These are phyloP conservation scores for Drosophila simulans DNA, from an alignment of 1,140 invertebrate genomes.

Conservation along the genomic window DNA sequence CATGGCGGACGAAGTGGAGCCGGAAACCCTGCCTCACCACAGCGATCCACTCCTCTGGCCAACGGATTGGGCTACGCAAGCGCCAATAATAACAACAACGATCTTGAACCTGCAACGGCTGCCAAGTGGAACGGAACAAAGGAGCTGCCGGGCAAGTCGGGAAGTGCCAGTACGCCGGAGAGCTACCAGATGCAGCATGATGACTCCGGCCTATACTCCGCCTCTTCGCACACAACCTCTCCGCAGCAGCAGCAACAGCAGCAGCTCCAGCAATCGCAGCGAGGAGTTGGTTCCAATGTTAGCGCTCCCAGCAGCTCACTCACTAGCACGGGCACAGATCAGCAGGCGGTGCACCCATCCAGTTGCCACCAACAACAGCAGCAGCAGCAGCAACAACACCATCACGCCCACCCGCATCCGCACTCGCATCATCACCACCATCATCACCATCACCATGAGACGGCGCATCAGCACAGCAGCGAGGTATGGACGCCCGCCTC, in stretches of 20 bases:
- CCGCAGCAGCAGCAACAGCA: conserved; percentile 67
- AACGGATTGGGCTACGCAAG: conserved; percentile 69
- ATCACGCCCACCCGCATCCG: conserved; percentile 58
- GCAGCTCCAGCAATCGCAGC: conserved; percentile 45
- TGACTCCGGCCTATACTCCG: conserved; percentile 79
- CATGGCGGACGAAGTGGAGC: conserved; percentile 58
- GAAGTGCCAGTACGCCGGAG: conserved; percentile 68
- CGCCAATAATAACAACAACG: conserved; percentile 67
- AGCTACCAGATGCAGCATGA: conserved; percentile 79
- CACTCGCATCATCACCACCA: conserved; percentile 52
- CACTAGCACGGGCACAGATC: conserved; percentile 53
- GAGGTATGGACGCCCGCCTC: conserved; percentile 85
- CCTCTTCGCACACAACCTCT: conserved; percentile 80
- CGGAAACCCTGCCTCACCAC: conserved; percentile 73
- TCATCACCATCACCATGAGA: conserved; percentile 51
- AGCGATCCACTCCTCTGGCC: conserved; percentile 65
- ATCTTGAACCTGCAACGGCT: conserved; percentile 50
- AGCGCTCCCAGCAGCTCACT: conserved; percentile 60
- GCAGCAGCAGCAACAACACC: conserved; percentile 50
- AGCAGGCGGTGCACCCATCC: conserved; percentile 51
- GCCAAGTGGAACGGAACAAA: conserved; percentile 80
- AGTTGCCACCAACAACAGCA: conserved; percentile 60
- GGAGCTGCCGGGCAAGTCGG: conserved; percentile 60
- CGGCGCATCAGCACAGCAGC: conserved; percentile 61
- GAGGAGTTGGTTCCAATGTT: conserved; percentile 66